Evolutionary conservation across 2,797 vertebrate genomes (phyloP), one percentile per base, ranked within the genome.

Genomic region (Discoglossus pictus): DNA sequence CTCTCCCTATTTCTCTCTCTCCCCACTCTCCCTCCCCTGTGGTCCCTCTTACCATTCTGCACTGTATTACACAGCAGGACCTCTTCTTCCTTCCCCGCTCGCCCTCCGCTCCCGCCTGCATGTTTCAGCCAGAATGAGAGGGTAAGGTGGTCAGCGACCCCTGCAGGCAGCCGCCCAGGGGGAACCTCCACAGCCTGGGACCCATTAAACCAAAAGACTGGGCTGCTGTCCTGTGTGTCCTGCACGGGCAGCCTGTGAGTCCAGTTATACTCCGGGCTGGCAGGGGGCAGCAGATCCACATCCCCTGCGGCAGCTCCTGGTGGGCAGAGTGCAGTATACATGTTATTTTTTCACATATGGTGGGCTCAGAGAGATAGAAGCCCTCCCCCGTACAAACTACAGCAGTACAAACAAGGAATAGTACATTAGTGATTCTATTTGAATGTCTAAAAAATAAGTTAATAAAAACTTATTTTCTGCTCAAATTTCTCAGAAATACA

Each of bases 131-230:
- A 99, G 27, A 98, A 87, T 3, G 97, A 96, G 66, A 99, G 87
- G 65, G 97, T 99, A 68, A 99, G 97, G 76, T 97, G 95, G 84
- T 99, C 96, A 2, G 84, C 89, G 61, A 89, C 79, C 0, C 74
- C 24, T 50, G 60, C 60, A 21, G 68, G 68, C 34, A 70, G 61
- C 0, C 71, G 79, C 46, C 81, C 67, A 55, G 93, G 78, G 0
- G 96, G 96, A 74, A 99, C 93, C 72, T 92, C 88, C 3, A 94
- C 94, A 0, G 94, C 91, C n/a, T 98, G 95, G 61, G 96, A 97
- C 44, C 94, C 95, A 0, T 98, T 99, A 80, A 99, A 98, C 87
- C 94, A 98, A 80, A 97, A 99, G 74, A 99, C 96, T 31, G 97
- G 91, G 63, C 96, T 98, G 72, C 95, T 98, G 80, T 98, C 97